These are phyloP conservation scores for Pyrgus malvae DNA, from an alignment of 2,888 invertebrate genomes.

Conservation along the genomic window DNA sequence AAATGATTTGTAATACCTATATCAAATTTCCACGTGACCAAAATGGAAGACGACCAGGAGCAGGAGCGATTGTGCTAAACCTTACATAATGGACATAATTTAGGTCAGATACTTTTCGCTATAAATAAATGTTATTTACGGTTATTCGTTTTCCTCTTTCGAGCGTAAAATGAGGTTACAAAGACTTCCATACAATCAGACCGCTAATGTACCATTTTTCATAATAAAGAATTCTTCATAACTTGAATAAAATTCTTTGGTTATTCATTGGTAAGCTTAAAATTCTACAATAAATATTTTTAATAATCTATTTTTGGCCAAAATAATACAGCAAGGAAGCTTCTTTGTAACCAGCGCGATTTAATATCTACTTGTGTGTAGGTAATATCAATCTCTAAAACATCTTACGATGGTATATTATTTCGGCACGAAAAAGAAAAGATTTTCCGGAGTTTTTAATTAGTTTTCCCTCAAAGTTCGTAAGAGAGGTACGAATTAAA, in stretches of 20 bases:
- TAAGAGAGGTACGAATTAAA: constrained; percentile 3
- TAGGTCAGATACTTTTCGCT: constrained; percentile 25
- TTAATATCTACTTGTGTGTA: too few relatives aligned
- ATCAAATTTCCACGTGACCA: constrained; percentile 4
- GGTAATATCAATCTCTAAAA: too few relatives aligned
- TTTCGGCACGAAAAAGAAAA: neutral
- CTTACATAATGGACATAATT: constrained; percentile 21
- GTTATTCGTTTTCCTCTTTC: constrained; percentile 27
- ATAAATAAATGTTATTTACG: constrained; percentile 29
- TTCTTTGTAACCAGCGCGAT: too few relatives aligned
- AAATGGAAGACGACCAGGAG: constrained; percentile 6
- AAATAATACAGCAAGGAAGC: too few relatives aligned
- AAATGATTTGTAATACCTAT: constrained; percentile 11
- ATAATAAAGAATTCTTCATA: neutral
- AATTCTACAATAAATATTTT: neutral
- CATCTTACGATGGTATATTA: neutral
- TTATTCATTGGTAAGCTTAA: neutral
- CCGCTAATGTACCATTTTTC: constrained; percentile 19
- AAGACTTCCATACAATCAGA: constrained; percentile 14
- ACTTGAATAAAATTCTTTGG: neutral
- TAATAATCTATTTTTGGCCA: too few relatives aligned
- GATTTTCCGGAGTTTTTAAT: constrained; percentile 7
- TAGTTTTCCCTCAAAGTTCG: constrained; percentile 3
- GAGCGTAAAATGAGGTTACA: constrained; percentile 22
- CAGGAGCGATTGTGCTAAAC: constrained; percentile 13